Evolutionary conservation across 2,797 vertebrate genomes (phyloP).

Genomic region (Tinamus major): DNA sequence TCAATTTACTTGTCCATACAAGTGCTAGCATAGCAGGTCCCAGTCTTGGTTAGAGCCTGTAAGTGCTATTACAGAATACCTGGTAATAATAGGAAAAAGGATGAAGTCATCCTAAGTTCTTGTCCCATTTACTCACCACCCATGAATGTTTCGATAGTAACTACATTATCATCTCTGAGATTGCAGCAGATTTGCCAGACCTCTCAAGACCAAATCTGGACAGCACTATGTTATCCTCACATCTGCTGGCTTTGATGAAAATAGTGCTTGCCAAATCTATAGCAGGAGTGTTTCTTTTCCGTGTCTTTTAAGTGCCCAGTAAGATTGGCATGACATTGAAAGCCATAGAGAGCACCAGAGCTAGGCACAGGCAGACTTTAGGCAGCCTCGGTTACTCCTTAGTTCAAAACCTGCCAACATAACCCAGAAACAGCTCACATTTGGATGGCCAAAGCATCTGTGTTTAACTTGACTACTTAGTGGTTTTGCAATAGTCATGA

Average conservation of each 20-base stretch:
- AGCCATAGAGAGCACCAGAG: not conserved
- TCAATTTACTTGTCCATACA: slow-evolving; percentile 39
- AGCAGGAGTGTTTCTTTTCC: not conserved
- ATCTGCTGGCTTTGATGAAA: not conserved
- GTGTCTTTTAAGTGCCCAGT: not conserved
- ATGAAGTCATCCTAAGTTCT: slow-evolving; percentile 59
- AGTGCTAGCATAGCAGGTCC: slow-evolving; percentile 30
- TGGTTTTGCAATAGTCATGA: not conserved
- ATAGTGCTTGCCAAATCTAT: not conserved
- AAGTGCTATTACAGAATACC: slow-evolving; percentile 55
- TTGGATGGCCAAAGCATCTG: not conserved
- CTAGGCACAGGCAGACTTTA: not conserved
- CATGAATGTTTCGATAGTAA: slow-evolving; percentile 1
- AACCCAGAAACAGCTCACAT: not conserved
- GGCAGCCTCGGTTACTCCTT: not conserved
- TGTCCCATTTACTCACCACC: slow-evolving; percentile 28
- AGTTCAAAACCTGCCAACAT: not conserved
- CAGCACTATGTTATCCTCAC: not conserved
- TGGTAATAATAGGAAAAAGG: slow-evolving; percentile 22
- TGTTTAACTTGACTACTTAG: slow-evolving; percentile 11
- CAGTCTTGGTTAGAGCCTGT: slow-evolving; percentile 17
- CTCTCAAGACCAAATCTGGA: not conserved
- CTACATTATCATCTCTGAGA: not conserved
- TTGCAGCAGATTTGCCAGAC: not conserved
- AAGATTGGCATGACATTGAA: not conserved